Percentiles rank a stretch among this genome's conserved stretches.
These are phyloP conservation scores for Epicauta chinensis DNA, from an alignment of 1,140 invertebrate species.

Conservation along the genomic window DNA sequence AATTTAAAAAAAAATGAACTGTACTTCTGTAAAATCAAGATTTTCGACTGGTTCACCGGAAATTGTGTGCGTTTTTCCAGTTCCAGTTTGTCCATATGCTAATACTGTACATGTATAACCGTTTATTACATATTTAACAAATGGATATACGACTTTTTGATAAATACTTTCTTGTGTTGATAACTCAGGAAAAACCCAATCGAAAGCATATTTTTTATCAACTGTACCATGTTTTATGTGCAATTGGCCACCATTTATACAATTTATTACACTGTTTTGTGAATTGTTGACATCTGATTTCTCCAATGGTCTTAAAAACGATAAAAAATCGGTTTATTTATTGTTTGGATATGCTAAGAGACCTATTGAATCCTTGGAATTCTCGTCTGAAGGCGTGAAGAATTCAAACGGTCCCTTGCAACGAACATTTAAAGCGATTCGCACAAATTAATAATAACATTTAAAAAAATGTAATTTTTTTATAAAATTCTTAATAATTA, in stretches of 20 bases:
- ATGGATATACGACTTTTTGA: slow-evolving; percentile 83
- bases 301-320: too few relatives aligned
- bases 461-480: too few relatives aligned
- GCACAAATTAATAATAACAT: too few relatives aligned
- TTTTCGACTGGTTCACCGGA: slow-evolving; percentile 58
- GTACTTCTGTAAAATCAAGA: slow-evolving; percentile 64
- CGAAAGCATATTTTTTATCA: slow-evolving; percentile 57
- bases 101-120: slow-evolving; percentile 96
- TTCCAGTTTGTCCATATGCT: slow-evolving; percentile 94
- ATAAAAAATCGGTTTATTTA: too few relatives aligned
- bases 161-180: slow-evolving; percentile 90
- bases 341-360: too few relatives aligned
- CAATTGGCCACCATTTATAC: neutral
- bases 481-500: too few relatives aligned
- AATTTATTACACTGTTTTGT: too few relatives aligned
- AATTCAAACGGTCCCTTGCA: too few relatives aligned
- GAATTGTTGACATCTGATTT: too few relatives aligned
- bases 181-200: slow-evolving; percentile 79
- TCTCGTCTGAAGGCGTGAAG: too few relatives aligned
- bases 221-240: neutral
- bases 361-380: too few relatives aligned
- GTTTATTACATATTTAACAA: slow-evolving; percentile 88
- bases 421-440: too few relatives aligned
- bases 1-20: neutral
- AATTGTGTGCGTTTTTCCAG: slow-evolving; percentile 95